Conservation (phyloP, 2,797 vertebrate genomes). For the Thamnophis elegans region DNA sequence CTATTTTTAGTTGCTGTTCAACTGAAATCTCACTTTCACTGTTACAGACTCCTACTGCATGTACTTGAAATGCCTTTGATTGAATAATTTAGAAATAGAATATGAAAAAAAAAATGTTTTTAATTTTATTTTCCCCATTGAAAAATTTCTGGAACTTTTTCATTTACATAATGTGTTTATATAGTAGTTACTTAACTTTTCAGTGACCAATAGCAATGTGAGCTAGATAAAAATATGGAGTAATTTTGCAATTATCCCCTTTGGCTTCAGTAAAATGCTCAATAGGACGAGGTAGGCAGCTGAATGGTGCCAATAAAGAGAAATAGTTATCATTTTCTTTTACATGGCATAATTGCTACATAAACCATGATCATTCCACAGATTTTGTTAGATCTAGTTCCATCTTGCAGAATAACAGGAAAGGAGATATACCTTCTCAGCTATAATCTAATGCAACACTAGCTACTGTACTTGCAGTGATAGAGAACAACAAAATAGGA, state of each 20-base stretch:
- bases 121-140: slow-evolving; percentile 2
- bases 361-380: neutral
- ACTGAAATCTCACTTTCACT: neutral
- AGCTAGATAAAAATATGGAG: neutral
- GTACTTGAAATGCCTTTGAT: slow-evolving; percentile 22
- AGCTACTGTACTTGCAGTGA: neutral
- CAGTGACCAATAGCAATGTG: slow-evolving; percentile 3
- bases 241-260: neutral
- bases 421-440: neutral
- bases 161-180: neutral
- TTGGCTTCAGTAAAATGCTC: neutral
- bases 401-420: neutral
- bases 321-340: neutral
- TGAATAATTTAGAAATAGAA: neutral
- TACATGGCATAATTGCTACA: neutral
- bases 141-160: neutral
- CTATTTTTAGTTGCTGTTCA: neutral
- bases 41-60: neutral
- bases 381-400: neutral
- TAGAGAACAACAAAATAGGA: neutral
- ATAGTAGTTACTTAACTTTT: neutral
- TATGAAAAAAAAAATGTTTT: neutral
- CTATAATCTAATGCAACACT: neutral
- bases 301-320: neutral
- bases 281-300: neutral